Evolutionary conservation across 2,888 invertebrate species (phyloP), one percentile per base, ranked within the genome.

Genomic region (Hermaeophaga mercurialis): DNA sequence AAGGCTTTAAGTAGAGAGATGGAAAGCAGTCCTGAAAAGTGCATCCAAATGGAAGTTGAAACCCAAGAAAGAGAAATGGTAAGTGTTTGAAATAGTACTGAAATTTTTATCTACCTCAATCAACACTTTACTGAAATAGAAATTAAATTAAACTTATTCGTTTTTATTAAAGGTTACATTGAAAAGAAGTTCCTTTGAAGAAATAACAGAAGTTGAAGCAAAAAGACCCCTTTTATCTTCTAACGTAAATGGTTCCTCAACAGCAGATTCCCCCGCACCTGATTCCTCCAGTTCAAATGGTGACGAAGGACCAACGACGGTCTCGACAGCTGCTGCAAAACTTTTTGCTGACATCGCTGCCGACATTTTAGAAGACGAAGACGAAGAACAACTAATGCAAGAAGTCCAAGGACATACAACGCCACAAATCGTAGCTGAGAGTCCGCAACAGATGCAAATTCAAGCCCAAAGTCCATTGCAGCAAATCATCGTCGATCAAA

Each of bases 341-440:
- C 78, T 92, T 17, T 92, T 92, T 71, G 91, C 92, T 0, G 91
- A 91, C 19, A 81, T 92, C 44, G 92, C 91, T 0, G 92, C 91
- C 0, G 91, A 91, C 26, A 90, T 90, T 43, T 80, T 92, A 12
- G 91, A 91, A 71, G 92, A 91, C 66, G 92, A 91, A 72, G 90
- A 90, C 14, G 81, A 82, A 47, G 79, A 79, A 47, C 80, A 80
- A 62, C 70, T 78, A 47, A 71, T 79, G 57, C 73, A 75, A 57
- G 72, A 73, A 43, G 69, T 66, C 6, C 69, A 68, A 56, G 19
- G 44, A 11, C 17, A 19, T 12, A 28, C 52, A n/a, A 9, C 58
- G 12, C 9, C 54, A n/a, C 60, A 60, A 47, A 54, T 59, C 4
- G 50, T 59, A 1, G 19, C 46, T 14, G 56, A 59, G 1, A n/a